Conservation (phyloP, 1,140 invertebrate species). For the Samia ricini region DNA sequence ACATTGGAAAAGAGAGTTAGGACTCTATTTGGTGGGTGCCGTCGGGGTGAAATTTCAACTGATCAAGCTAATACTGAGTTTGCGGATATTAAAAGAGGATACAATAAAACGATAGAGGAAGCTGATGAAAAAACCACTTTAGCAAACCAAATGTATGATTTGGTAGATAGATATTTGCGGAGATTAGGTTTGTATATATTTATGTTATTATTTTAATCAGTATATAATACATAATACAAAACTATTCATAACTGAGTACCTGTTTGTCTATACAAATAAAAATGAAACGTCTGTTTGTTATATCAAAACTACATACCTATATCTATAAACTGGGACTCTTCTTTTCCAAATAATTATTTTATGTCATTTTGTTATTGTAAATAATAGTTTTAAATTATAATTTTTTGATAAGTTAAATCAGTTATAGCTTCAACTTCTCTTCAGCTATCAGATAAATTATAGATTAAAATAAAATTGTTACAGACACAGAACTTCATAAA, state of each 20-base stretch:
- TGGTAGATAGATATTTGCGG: constrained; percentile 95
- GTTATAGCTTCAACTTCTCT: too few relatives aligned
- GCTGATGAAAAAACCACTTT: constrained; percentile 93
- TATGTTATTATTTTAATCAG: neutral
- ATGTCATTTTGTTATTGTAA: too few relatives aligned
- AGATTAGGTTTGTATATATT: constrained; percentile 81
- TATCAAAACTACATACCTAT: too few relatives aligned
- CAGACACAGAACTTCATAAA: constrained; percentile 94
- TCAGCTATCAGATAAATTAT: too few relatives aligned
- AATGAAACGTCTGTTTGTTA: too few relatives aligned
- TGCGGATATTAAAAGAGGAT: constrained; percentile 91
- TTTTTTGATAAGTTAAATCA: too few relatives aligned
- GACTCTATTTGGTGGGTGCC: constrained; percentile 91
- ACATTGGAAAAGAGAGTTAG: constrained; percentile 94
- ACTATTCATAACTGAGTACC: too few relatives aligned
- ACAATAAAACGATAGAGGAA: constrained; percentile 95
- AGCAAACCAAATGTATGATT: constrained; percentile 95
- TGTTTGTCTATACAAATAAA: too few relatives aligned
- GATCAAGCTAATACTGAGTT: constrained; percentile 91
- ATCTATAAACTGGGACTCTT: too few relatives aligned
- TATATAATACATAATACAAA: too few relatives aligned
- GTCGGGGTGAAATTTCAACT: constrained; percentile 85
- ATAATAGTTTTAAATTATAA: too few relatives aligned
- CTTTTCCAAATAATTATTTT: too few relatives aligned
- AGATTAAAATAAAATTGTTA: neutral